phyloP scores from a whole-genome alignment of 2,797 vertebrate species.

The Valencia hispanica region DNA sequence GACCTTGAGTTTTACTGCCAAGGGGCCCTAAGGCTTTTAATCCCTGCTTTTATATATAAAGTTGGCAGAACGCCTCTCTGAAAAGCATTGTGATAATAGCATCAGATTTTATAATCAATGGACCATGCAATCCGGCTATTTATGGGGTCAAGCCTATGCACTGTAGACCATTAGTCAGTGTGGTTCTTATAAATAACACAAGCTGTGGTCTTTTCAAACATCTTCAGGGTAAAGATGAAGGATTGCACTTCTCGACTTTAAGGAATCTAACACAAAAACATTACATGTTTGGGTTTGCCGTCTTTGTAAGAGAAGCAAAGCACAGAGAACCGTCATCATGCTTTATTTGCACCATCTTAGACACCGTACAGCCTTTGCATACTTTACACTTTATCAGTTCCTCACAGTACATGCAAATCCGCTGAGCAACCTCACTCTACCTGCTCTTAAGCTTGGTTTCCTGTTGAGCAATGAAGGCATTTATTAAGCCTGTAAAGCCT shows the following conservation, averaged over 20 bases:
- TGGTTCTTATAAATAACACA: neutral
- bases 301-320: neutral
- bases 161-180: too few species aligned
- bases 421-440: neutral
- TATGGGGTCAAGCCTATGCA: too few species aligned
- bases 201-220: neutral
- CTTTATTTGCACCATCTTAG: neutral
- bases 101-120: too few species aligned
- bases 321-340: neutral
- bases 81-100: too few species aligned
- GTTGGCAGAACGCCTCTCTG: too few species aligned
- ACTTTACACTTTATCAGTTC: neutral
- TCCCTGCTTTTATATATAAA: too few species aligned
- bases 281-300: neutral
- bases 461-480: neutral
- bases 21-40: too few species aligned
- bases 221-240: neutral
- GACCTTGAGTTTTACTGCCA: neutral
- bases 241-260: neutral
- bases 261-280: neutral
- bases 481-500: too few species aligned
- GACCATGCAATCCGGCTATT: too few species aligned
- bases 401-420: neutral
- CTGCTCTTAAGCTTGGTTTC: too few species aligned
- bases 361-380: neutral